These are phyloP conservation scores for Coptotermes formosanus DNA, from an alignment of 1,140 invertebrate genomes.

Conservation along the genomic window DNA sequence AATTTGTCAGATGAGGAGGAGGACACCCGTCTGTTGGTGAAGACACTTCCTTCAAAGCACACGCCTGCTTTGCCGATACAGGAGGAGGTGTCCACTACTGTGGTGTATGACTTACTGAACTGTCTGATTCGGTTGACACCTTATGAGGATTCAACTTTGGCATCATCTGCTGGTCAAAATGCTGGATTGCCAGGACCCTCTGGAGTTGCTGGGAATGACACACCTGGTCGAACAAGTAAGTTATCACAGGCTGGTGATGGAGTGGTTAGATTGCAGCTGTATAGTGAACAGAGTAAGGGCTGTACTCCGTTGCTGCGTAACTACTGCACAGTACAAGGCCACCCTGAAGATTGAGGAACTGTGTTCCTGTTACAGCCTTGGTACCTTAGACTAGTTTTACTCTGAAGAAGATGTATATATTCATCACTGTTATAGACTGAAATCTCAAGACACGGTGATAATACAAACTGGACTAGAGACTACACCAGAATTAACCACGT, in stretches of 20 bases:
- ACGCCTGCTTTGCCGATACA: slow-evolving; percentile 49
- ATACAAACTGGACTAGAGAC: no score
- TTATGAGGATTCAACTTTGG: slow-evolving; percentile 32
- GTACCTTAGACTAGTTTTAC: no score
- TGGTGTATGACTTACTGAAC: slow-evolving; percentile 67
- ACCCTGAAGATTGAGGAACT: no score
- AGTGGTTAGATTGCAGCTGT: no score
- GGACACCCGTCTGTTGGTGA: slow-evolving; percentile 51
- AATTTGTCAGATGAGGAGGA: slow-evolving; percentile 42
- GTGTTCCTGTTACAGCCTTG: no score
- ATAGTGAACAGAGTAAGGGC: no score
- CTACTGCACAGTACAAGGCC: no score
- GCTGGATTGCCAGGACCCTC: background rate
- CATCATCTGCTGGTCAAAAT: background rate
- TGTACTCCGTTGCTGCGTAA: no score
- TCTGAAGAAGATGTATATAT: no score
- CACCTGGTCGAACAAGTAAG: background rate
- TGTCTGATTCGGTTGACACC: slow-evolving; percentile 59
- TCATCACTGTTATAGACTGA: no score
- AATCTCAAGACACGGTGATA: no score
- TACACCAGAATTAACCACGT: no score
- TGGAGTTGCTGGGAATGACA: background rate
- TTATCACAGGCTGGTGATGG: background rate
- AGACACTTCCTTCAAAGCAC: slow-evolving; percentile 45
- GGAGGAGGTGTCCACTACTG: slow-evolving; percentile 57